Evolutionary conservation across 2,797 vertebrate genomes (phyloP).

Genomic region (Urophycis tenuis): DNA sequence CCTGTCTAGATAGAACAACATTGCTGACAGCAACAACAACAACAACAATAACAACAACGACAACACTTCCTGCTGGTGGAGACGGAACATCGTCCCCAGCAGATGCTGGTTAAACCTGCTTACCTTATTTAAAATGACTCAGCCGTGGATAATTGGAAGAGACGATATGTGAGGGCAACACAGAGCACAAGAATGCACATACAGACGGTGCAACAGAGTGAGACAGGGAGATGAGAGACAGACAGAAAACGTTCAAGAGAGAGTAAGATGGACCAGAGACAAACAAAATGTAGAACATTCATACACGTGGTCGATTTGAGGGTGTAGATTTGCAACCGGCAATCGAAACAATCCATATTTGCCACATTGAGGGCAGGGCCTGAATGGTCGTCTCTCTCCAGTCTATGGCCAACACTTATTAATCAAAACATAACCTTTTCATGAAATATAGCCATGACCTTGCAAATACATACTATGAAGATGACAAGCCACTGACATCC

Average conservation of each 20-base stretch:
- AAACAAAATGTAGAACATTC: background rate
- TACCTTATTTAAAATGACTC: slow-evolving; percentile 26
- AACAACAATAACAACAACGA: background rate
- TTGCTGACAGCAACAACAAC: slow-evolving; percentile 22
- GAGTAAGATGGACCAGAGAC: background rate
- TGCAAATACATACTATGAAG: background rate
- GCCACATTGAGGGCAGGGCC: background rate
- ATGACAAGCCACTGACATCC: background rate
- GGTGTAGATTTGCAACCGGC: background rate
- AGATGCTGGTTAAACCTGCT: slow-evolving; percentile 23
- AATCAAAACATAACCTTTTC: background rate
- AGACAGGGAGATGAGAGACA: slow-evolving; percentile 7
- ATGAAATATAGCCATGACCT: background rate
- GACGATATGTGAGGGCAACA: background rate
- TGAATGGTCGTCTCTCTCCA: no score
- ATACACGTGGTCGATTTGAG: background rate
- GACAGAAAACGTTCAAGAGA: background rate
- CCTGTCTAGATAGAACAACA: slow-evolving; percentile 21
- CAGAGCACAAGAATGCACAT: slow-evolving; percentile 8
- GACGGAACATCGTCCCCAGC: slow-evolving; percentile 21
- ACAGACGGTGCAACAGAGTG: slow-evolving; percentile 3
- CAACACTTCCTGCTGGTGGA: no score
- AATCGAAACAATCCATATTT: background rate
- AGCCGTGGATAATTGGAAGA: slow-evolving; percentile 9
- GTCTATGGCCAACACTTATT: background rate